Base-by-base conservation (phyloP, 2,888 invertebrate species). In the Sminthurides aquaticus region DNA sequence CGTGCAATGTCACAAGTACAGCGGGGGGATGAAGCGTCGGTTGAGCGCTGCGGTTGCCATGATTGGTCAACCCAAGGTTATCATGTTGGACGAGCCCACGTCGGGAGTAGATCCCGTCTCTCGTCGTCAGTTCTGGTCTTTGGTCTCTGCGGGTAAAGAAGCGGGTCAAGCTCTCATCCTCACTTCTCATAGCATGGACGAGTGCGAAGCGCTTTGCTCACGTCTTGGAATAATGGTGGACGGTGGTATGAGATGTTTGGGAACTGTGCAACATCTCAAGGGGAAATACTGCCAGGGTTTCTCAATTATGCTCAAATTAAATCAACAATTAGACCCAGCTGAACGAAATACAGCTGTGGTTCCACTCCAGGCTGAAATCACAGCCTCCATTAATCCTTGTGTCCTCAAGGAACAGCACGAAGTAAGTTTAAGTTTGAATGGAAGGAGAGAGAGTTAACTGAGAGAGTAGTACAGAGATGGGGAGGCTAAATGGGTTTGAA, bases 161-260 rank as follows among this genome's bases (percentile, higher is more conserved):
- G 76, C 74, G 1, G 81, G 82, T 8, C 83, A 84, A 68, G 81
- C 86, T 1, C 79, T 87, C 69, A 80, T 88, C 71, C 80, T 88
- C 66, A 85, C 87, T 18, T 87, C 87, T 1, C 87, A 87, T 78
- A 85, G 90, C 75, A 90, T 91, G 90, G 90, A 91, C 77, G 91
- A 91, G 80, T 90, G 89, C 80, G 91, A 91, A 77, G 86, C 87
- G 43, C 81, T 91, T 25, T 91, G 91, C 78, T 83, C 84, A 61
- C 84, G 89, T 64, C 79, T 91, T 70, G 89, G 86, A 0, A 89
- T 91, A 66, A 86, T 91, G 89, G 84, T 85, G 0, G 80, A 80
- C 67, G 91, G 91, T 0, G 81, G 83, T 75, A 80, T 90, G 72
- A 83, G 85, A 69, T 90, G 90, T 76, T 81, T 89, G 55, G 90